These are phyloP conservation scores for Steinernema khuongi DNA, from an alignment of 1,140 invertebrate genomes.

Conservation along the genomic window DNA sequence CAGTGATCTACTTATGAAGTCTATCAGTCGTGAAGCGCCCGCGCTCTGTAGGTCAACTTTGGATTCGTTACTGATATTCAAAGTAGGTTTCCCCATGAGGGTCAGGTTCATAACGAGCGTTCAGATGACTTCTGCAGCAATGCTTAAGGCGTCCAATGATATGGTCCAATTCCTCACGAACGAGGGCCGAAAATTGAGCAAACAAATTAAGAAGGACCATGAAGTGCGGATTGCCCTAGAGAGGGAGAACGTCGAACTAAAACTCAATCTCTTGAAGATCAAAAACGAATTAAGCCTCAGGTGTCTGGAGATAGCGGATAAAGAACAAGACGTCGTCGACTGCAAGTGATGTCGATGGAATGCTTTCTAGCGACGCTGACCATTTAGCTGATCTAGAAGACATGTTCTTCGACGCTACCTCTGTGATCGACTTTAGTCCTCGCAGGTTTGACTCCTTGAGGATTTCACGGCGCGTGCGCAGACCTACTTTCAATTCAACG, in stretches of 20 bases:
- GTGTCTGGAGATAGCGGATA: constrained; percentile 69
- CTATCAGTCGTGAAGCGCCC: neutral
- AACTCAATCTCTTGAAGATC: constrained; percentile 67
- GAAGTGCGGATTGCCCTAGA: constrained; percentile 83
- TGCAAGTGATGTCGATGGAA: neutral
- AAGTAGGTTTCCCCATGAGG: neutral
- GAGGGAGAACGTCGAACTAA: constrained; percentile 89
- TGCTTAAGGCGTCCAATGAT: neutral
- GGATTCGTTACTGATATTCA: neutral
- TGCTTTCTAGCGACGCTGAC: neutral
- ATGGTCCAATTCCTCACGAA: constrained; percentile 50
- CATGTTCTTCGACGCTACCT: neutral
- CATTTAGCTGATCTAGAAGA: constrained; percentile 1
- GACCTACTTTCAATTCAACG: neutral
- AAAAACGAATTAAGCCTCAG: constrained; percentile 66
- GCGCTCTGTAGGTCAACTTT: neutral
- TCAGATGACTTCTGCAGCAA: neutral
- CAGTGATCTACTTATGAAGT: neutral
- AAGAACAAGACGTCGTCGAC: neutral
- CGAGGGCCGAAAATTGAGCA: constrained; percentile 82
- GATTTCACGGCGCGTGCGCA: neutral
- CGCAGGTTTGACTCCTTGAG: neutral
- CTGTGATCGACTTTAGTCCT: neutral
- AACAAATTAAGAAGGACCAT: constrained; percentile 82
- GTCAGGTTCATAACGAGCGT: neutral